Conservation (phyloP, 2,113 vertebrate species). For the Myiozetetes cayanensis region DNA sequence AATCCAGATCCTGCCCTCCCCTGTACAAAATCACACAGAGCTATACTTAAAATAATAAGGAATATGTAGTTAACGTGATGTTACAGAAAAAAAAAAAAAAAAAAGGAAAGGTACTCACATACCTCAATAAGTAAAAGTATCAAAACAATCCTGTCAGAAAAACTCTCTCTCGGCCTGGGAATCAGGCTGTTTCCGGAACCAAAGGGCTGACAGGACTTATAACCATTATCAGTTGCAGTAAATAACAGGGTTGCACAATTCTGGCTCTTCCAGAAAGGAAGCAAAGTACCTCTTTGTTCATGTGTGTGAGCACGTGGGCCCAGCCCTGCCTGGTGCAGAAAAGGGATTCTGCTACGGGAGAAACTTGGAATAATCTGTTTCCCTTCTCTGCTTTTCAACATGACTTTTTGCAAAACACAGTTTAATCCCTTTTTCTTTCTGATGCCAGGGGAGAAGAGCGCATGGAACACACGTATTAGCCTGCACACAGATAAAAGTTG, state of each 20-base stretch:
- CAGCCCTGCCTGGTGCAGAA: background rate
- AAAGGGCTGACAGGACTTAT: background rate
- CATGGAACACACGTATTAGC: rapidly evolving
- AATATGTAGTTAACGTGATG: background rate
- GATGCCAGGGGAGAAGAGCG: background rate
- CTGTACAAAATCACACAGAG: background rate
- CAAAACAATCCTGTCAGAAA: background rate
- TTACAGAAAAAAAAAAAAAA: background rate
- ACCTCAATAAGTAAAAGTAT: background rate
- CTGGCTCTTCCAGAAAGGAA: background rate
- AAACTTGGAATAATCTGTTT: background rate
- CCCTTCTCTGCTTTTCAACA: background rate
- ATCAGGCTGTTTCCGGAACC: background rate
- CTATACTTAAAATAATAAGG: background rate
- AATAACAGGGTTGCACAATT: background rate
- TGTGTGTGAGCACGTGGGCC: background rate
- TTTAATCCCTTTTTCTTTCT: rapidly evolving
- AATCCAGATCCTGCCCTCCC: background rate
- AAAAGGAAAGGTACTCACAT: background rate
- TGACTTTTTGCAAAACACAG: background rate
- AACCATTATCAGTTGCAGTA: background rate
- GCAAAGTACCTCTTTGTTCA: background rate
- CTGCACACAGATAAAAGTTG: background rate
- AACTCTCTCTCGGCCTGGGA: rapidly evolving
- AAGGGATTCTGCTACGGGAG: background rate